Percentiles rank a stretch among this genome's conserved stretches.
These are phyloP conservation scores for Ephialtes manifestator DNA, from an alignment of 2,888 invertebrate species.

Conservation along the genomic window DNA sequence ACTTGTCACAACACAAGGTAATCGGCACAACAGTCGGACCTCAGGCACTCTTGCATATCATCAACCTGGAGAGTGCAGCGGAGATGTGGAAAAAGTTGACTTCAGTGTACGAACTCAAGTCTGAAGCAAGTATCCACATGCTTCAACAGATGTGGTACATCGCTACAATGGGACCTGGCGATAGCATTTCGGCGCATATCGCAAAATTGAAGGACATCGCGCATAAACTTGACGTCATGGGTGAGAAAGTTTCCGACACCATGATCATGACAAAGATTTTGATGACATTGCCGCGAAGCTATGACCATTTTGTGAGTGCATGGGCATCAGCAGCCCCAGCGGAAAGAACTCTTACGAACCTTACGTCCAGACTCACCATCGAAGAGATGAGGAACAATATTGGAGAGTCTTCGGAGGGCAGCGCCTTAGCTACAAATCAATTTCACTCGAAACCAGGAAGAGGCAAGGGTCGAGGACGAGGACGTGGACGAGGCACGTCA, in stretches of 20 bases:
- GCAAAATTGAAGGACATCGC: constrained; percentile 70
- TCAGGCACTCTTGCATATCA: constrained; percentile 71
- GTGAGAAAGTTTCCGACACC: constrained; percentile 54
- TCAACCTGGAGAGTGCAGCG: constrained; percentile 68
- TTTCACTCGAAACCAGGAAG: background rate
- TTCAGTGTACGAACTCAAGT: constrained; percentile 75
- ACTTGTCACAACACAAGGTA: constrained; percentile 67
- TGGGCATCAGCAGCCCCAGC: constrained; percentile 56
- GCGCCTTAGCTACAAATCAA: constrained; percentile 9
- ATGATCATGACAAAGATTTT: constrained; percentile 59
- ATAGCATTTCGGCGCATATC: constrained; percentile 71
- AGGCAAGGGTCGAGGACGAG: no score
- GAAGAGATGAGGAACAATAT: constrained; percentile 44
- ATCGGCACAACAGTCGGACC: constrained; percentile 73
- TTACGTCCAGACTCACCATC: constrained; percentile 41
- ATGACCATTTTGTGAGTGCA: constrained; percentile 71
- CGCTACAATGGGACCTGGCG: constrained; percentile 53
- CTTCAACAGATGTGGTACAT: constrained; percentile 51
- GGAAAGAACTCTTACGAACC: constrained; percentile 38
- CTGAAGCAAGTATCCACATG: constrained; percentile 69
- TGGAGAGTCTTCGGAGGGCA: background rate
- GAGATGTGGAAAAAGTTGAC: constrained; percentile 77
- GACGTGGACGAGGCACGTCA: constrained; percentile 11
- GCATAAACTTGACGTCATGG: constrained; percentile 46
- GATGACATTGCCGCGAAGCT: constrained; percentile 68